Conservation (phyloP, 2,113 vertebrate genomes). For the Egretta garzetta region DNA sequence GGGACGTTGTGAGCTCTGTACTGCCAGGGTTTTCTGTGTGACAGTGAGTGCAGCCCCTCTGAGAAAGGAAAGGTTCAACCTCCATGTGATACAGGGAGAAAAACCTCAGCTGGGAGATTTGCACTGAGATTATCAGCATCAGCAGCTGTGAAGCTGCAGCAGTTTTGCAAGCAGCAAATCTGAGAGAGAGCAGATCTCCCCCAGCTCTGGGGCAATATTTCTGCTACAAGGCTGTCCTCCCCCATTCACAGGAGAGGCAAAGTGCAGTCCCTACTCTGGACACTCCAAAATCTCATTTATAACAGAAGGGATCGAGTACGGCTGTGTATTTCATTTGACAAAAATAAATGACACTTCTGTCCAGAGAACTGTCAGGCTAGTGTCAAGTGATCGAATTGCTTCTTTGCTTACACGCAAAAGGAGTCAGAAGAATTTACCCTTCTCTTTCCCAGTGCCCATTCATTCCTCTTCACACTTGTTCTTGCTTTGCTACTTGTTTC, state of each 20-base stretch:
- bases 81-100: not conserved
- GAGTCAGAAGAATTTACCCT: not conserved
- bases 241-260: not conserved
- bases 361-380: not conserved
- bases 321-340: not conserved
- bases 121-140: not conserved
- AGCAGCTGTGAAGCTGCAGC: not conserved
- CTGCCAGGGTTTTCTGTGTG: not conserved
- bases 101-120: not conserved
- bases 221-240: not conserved
- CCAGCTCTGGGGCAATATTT: rapidly evolving
- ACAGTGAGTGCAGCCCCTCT: not conserved
- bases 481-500: not conserved
- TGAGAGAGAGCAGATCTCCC: too few relatives aligned
- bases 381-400: rapidly evolving
- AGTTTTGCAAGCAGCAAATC: not conserved
- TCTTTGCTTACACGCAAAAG: not conserved
- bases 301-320: not conserved
- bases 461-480: not conserved
- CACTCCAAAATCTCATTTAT: not conserved
- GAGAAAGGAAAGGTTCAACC: not conserved
- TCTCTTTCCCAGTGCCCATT: not conserved
- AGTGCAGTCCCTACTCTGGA: not conserved
- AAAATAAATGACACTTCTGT: not conserved
- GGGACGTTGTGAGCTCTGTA: rapidly evolving